Evolutionary conservation across 2,888 invertebrate genomes (phyloP).

Genomic region (Metacarcinus magister): DNA sequence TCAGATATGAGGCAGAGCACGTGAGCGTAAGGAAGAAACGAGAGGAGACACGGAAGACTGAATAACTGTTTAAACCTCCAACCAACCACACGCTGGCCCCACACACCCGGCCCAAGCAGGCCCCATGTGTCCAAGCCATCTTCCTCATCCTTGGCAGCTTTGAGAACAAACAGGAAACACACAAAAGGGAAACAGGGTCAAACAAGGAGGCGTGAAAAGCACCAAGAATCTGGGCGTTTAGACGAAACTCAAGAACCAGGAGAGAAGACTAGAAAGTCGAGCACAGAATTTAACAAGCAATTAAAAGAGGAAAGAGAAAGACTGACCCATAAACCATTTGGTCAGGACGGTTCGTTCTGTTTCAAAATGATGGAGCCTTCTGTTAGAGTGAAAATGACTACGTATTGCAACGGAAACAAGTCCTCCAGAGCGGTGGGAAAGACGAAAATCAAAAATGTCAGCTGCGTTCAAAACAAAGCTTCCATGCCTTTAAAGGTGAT

Average conservation of each 20-base stretch:
- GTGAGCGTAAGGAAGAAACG: neutral
- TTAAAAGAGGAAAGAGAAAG: neutral
- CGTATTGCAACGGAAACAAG: too few relatives aligned
- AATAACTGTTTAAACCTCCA: too few relatives aligned
- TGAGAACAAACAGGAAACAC: neutral
- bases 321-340: too few relatives aligned
- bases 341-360: neutral
- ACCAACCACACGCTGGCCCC: too few relatives aligned
- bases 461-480: neutral
- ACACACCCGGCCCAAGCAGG: neutral
- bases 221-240: neutral
- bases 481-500: neutral
- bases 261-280: too few relatives aligned
- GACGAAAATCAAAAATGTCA: neutral
- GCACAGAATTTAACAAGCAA: neutral
- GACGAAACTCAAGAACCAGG: neutral
- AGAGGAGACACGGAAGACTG: neutral
- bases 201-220: neutral
- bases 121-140: neutral
- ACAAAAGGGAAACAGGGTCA: neutral
- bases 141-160: neutral
- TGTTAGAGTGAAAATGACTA: too few relatives aligned
- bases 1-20: neutral
- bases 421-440: neutral
- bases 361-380: neutral